Percentiles rank a stretch among this genome's conserved stretches.
phyloP scores from a whole-genome alignment of 2,888 invertebrate species.

The Drosophila formosana region DNA sequence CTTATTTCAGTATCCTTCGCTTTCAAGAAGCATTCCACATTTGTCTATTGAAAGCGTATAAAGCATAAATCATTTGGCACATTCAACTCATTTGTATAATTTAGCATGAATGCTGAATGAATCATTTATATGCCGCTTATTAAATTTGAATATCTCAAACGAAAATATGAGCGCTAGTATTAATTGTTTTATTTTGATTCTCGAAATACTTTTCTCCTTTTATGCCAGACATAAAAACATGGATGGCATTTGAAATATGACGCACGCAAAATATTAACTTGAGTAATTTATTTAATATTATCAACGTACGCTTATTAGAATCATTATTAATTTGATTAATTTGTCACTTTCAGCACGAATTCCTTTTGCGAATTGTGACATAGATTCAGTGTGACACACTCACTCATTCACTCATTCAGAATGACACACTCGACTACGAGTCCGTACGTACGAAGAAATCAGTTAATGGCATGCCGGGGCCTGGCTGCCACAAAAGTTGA shows the following conservation, averaged over 20 bases:
- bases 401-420: neutral
- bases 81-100: slow-evolving; percentile 12
- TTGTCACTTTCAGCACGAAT: neutral
- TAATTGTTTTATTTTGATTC: neutral
- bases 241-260: neutral
- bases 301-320: neutral
- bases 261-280: neutral
- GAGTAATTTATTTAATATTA: slow-evolving; percentile 1
- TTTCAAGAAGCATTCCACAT: neutral
- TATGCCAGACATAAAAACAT: neutral
- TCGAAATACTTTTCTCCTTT: neutral
- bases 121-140: slow-evolving; percentile 13
- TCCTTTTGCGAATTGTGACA: neutral
- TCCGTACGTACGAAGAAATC: neutral
- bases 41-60: slow-evolving; percentile 2
- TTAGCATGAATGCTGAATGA: slow-evolving; percentile 7
- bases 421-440: slow-evolving; percentile 6
- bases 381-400: neutral
- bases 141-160: slow-evolving; percentile 6
- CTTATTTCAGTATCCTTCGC: neutral
- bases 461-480: slow-evolving; percentile 18
- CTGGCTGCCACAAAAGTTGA: slow-evolving; percentile 24
- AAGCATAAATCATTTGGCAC: slow-evolving; percentile 10
- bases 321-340: neutral
- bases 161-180: neutral